Base-by-base conservation (phyloP, 2,113 vertebrate species). In the Pelecanoides urinatrix region DNA sequence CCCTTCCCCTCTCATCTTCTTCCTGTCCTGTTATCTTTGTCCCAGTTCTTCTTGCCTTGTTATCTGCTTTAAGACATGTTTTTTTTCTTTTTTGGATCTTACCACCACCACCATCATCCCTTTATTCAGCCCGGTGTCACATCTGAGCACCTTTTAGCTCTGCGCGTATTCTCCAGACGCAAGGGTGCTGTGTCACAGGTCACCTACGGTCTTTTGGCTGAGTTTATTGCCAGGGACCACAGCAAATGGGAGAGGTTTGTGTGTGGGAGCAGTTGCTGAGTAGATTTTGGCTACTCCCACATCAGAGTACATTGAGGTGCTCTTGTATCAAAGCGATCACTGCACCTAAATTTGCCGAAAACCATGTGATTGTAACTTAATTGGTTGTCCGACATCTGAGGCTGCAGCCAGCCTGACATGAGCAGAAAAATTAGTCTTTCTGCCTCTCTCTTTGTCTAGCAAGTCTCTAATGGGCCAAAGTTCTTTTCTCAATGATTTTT, bases 161-260 rank as follows among this genome's bases (percentile, higher is more conserved):
- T 6, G 0, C 0, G 0, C 2, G 1, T 47, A 7, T 53, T 91
- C 44, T 85, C 29, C 36, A 50, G 40, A 23, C 32, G 30, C 36
- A 21, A 44, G 45, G 25, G 3, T 53, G 47, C 29, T 67, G 14
- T 18, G 13, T 49, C 26, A 16, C 8, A 4, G 25, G 16, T 52
- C 22, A 16, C 36, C 36, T 44, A 6, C 0, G 1, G 34, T 73
- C 30, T 42, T 93, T 79, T 49, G 58, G 10, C 49, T n/a, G 42
- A 12, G 26, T 71, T 82, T 92, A 22, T 59, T 90, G 58, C 68
- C 66, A 72, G 66, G 10, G 49, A 85, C 23, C 26, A 49, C 0
- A 1, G 56, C 25, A 86, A 83, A 83, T 29, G 34, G 29, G 34
- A 72, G n/a, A 62, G 10, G 9, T 30, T 65, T 91, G 53, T 70